Evolutionary conservation across 2,113 vertebrate species (phyloP), one percentile per base, ranked within the genome.

Genomic region (Psettodes erumei): DNA sequence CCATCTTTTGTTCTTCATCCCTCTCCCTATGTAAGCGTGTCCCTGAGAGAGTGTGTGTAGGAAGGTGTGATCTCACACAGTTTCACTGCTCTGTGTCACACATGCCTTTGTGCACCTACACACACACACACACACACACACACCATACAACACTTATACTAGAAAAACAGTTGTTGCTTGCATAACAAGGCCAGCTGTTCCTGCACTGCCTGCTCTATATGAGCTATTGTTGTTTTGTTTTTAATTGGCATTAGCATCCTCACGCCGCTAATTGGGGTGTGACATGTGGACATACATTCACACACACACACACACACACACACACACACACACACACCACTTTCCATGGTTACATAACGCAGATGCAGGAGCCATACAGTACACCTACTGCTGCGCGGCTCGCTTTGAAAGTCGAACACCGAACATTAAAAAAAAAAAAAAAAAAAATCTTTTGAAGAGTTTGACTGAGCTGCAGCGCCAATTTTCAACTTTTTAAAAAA

Each of bases 131-230:
- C 69, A 43, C 27, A 59, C 56, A 48, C 54, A 63, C 33, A 32
- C 45, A 27, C 70, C 13, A 8, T 8, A 23, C 16, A 25, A 35
- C 42, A 50, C 32, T 32, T 23, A 38, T 27, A 21, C 23, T 23
- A 74, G 55, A 28, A 60, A 64, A 42, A 30, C 47, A 71, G 55
- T 77, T 67, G 33, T 66, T 43, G 6, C 28, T 75, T 86, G 64
- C n/a, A 1, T 85, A 85, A 84, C 10, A 8, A n/a, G 23, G 16
- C 79, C 78, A 84, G 83, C 67, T 88, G 84, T 83, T 83, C 58
- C 51, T 67, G 79, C 60, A 15, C 61, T 33, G 47, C 51, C 71
- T 11, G 16, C 35, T 23, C 35, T 19, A 32, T 19, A 33, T 4
- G 0, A 50, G 71, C 10, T 25, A 18, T 68, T 23, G 61, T 65